Conservation (phyloP, 1,140 invertebrate genomes). For the Macrocentrus cingulum region DNA sequence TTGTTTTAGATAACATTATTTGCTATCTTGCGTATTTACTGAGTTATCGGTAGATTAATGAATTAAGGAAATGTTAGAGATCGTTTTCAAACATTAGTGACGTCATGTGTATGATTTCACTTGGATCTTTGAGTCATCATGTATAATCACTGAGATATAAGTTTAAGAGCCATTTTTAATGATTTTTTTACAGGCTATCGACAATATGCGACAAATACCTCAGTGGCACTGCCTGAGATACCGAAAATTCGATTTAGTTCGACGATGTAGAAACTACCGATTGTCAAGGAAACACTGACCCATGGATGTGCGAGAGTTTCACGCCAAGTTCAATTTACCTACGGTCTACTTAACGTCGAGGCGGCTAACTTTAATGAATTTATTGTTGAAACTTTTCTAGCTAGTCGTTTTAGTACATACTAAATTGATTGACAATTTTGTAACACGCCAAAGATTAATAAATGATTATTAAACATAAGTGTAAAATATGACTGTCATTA, state of each 20-base stretch:
- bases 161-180: too few species aligned
- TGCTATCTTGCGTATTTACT: too few species aligned
- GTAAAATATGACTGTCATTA: too few species aligned
- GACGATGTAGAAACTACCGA: constrained; percentile 69
- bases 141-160: too few species aligned
- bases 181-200: constrained; percentile 50
- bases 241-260: constrained; percentile 72
- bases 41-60: too few species aligned
- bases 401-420: background rate
- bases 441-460: too few species aligned
- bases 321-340: constrained; percentile 20
- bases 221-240: constrained; percentile 80
- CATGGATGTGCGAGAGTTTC: constrained; percentile 22
- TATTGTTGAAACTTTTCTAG: constrained; percentile 5
- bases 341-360: constrained; percentile 29
- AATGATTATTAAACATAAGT: too few species aligned
- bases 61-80: too few species aligned
- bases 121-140: too few species aligned
- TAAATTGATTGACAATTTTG: too few species aligned
- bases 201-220: constrained; percentile 69
- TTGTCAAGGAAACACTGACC: constrained; percentile 56
- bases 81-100: too few species aligned
- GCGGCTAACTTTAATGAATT: constrained; percentile 8
- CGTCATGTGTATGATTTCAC: background rate
- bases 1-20: too few species aligned